Evolutionary conservation across 2,888 invertebrate species (phyloP), one percentile per base, ranked within the genome.

Genomic region (Ophonus ardosiacus): DNA sequence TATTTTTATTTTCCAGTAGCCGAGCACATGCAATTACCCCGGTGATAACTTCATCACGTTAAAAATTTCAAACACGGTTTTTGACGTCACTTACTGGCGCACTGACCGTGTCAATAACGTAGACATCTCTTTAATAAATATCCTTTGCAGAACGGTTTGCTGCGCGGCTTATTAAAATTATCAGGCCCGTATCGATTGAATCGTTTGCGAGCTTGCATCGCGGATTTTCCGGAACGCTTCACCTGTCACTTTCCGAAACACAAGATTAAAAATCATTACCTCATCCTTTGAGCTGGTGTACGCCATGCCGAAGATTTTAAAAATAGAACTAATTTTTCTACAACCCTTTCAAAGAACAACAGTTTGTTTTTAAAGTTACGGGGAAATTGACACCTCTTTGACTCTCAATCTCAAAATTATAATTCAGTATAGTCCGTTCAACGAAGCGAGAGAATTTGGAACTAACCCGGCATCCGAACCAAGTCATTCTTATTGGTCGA

Each of bases 101-200:
- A 74, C 15, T 74, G 71, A 17, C 71, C 71, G 40, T 74, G 43
- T 74, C 71, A 43, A 43, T 8, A 43, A 74, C 18, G 43, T 5
- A 74, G 38, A 38, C 63, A 65, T 40, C 68, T 38, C 18, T 74
- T 74, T 74, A 40, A 74, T 40, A 74, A 74, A 68, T 51, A 40
- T 43, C 71, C 43, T 74, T 17, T 74, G 43, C 71, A 43, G 3
- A 74, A 74, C 71, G 43, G 71, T 43, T 74, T 51, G 71, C 43
- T 74, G 13, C 40, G 15, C 17, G 40, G 40, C 43, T 43, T 43
- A 43, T 74, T 74, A 74, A 74, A 74, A 43, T 74, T 74, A 74
- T 74, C 71, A 74, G 71, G 43, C 7, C 71, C 43, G 40, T 74
- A 74, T 74, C 18, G 71, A 74, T 74, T 74, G 43, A 43, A 74